Base-by-base conservation (phyloP, 1,140 invertebrate species). In the Acromyrmex echinatior region DNA sequence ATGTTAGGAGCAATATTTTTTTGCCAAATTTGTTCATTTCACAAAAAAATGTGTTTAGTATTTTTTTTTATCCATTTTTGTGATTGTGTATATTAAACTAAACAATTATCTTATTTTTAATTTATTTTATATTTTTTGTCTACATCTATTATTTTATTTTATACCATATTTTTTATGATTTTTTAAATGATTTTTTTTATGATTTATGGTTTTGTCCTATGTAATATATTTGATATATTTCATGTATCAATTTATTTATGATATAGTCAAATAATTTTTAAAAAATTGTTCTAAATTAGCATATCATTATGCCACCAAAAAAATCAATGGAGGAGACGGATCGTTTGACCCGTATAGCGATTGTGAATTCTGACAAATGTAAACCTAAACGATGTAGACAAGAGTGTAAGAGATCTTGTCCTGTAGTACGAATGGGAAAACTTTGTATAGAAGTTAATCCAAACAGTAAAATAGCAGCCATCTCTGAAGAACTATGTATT, bases 361-460 rank as follows among this genome's bases (percentile, higher is more conserved):
- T 99, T 93, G 99, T 99, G 66, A 99, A 98, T 96, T 97, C 97
- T 80, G 99, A 99, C 96, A 99, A 99, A 93, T 99, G 99, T 96
- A 99, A 99, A 95, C 99, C 99, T 0, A 99, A 99, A 96, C 97
- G 99, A 97, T 99, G 99, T 96, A 97, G 98, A 77, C 99, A 99
- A 96, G 99, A 99, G 95, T 99, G 99, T 95, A 99, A 99, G 95
- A 99, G 99, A 93, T 99, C 98, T 63, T 99, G 99, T 96, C 99
- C 99, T 9, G 99, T 99, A 71, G 99, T 99, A 63, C 97, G 99
- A 92, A 99, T 99, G 98, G 99, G 99, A 93, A 99, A 99, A 96
- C 96, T 99, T 25, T 99, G 99, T 95, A 99, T 99, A 93, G 99
- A 99, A 97, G 99, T 99, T 25, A 97, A 97, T 39, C 97, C 99